These are phyloP conservation scores for Amphipoea lucens DNA, from an alignment of 2,888 invertebrate genomes.

Conservation along the genomic window DNA sequence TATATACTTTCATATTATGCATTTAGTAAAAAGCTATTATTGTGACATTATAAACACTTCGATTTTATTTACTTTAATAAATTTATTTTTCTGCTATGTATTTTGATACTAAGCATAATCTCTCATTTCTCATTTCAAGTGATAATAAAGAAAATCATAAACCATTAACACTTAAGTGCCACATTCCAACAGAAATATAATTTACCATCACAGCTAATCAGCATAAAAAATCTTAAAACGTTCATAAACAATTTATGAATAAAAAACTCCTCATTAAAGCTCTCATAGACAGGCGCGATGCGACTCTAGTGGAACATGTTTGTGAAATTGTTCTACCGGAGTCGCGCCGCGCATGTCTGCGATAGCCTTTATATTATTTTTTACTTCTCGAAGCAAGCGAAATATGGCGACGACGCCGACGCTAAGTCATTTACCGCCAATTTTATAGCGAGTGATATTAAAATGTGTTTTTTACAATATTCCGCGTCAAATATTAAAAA, in stretches of 20 bases:
- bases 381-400: constrained; percentile 31
- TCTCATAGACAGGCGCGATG: background rate
- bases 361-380: constrained; percentile 20
- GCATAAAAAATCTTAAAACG: constrained; percentile 54
- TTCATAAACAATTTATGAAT: constrained; percentile 65
- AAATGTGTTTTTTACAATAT: constrained; percentile 56
- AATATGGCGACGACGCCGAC: constrained; percentile 33
- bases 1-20: too few relatives aligned
- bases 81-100: too few relatives aligned
- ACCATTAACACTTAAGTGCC: constrained; percentile 26
- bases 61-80: too few relatives aligned
- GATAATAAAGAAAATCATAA: constrained; percentile 11
- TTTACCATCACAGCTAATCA: constrained; percentile 54
- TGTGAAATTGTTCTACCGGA: background rate
- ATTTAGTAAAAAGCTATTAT: too few relatives aligned
- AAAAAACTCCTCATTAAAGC: constrained; percentile 34
- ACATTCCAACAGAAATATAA: constrained; percentile 48
- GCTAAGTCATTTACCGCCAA: constrained; percentile 55
- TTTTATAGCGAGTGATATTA: constrained; percentile 56
- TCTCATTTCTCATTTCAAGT: constrained; percentile 11
- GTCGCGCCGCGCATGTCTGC: background rate
- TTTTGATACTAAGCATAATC: too few relatives aligned
- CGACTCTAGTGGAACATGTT: background rate
- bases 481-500: constrained; percentile 36
- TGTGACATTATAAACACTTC: too few relatives aligned